Evolutionary conservation across 2,797 vertebrate genomes (phyloP).

Genomic region (Myripristis murdjan): DNA sequence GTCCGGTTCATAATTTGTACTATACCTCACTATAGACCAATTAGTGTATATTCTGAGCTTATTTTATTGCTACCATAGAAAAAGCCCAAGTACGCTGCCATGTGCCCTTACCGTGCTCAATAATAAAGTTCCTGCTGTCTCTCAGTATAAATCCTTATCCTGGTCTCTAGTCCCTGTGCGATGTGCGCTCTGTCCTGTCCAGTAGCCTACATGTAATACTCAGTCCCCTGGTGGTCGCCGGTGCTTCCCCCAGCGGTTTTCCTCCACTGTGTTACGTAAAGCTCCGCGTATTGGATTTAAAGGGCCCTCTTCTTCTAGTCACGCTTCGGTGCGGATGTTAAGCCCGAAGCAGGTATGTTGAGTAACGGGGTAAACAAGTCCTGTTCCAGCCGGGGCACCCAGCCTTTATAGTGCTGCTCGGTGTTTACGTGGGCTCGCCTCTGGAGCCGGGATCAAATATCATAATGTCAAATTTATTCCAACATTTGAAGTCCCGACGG

Average conservation of each 20-base stretch:
- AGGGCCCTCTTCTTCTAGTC: constrained; percentile 76
- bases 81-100: too few species aligned
- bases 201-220: constrained; percentile 16
- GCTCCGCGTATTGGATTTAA: constrained; percentile 82
- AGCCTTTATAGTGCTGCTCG: constrained; percentile 87
- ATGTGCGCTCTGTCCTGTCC: constrained; percentile 26
- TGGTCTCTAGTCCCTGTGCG: constrained; percentile 32
- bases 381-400: constrained; percentile 88
- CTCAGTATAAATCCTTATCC: constrained; percentile 54
- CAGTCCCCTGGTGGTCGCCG: constrained; percentile 24
- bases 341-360: constrained; percentile 73
- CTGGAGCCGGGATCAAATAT: constrained; percentile 81
- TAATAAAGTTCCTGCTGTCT: constrained; percentile 1
- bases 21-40: not conserved
- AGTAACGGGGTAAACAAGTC: constrained; percentile 92
- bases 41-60: not conserved
- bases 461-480: constrained; percentile 88
- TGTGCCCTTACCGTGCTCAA: constrained; percentile 64
- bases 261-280: constrained; percentile 87
- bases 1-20: too few species aligned
- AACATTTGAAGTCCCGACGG: constrained; percentile 83
- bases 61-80: not conserved
- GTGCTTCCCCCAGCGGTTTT: constrained; percentile 46
- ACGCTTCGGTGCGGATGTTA: constrained; percentile 79
- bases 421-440: constrained; percentile 86